phyloP scores from a whole-genome alignment of 2,888 invertebrate species.

The Fragum sueziense region DNA sequence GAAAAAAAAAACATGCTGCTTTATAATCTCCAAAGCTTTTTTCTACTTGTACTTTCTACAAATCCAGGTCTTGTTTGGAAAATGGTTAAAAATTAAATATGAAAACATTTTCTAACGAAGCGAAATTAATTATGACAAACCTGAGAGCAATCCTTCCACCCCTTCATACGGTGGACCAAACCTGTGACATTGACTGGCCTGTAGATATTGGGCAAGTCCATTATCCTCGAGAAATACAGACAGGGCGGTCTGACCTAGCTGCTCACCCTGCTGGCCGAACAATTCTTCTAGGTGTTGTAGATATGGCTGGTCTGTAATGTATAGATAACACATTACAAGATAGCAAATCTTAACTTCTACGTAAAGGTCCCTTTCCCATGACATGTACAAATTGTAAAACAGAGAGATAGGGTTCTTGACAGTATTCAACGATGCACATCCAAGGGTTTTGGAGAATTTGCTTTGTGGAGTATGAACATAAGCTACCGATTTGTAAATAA shows the following conservation, averaged over 20 bases:
- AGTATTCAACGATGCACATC: too few species aligned
- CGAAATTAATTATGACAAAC: neutral
- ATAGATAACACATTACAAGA: too few species aligned
- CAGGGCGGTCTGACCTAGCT: neutral
- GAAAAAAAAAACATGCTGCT: too few species aligned
- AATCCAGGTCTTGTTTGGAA: too few species aligned
- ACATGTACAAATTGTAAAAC: neutral
- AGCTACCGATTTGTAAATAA: too few species aligned
- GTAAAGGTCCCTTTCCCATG: neutral
- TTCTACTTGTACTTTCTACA: too few species aligned
- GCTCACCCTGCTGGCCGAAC: neutral
- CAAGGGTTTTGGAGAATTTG: too few species aligned
- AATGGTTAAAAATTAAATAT: too few species aligned
- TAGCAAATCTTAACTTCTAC: neutral
- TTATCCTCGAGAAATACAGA: conserved; percentile 20
- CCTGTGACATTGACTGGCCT: conserved; percentile 7
- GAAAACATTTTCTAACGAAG: too few species aligned
- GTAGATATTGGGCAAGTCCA: conserved; percentile 15
- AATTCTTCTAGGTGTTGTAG: neutral
- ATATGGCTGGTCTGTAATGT: conserved; percentile 2
- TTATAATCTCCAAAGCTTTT: too few species aligned
- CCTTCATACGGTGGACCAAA: conserved; percentile 16
- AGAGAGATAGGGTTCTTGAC: too few species aligned
- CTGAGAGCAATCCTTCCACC: conserved; percentile 8
- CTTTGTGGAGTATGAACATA: too few species aligned